Evolutionary conservation across 2,113 vertebrate genomes (phyloP), one percentile per base, ranked within the genome.

Genomic region (Ictidomys tridecemlineatus): DNA sequence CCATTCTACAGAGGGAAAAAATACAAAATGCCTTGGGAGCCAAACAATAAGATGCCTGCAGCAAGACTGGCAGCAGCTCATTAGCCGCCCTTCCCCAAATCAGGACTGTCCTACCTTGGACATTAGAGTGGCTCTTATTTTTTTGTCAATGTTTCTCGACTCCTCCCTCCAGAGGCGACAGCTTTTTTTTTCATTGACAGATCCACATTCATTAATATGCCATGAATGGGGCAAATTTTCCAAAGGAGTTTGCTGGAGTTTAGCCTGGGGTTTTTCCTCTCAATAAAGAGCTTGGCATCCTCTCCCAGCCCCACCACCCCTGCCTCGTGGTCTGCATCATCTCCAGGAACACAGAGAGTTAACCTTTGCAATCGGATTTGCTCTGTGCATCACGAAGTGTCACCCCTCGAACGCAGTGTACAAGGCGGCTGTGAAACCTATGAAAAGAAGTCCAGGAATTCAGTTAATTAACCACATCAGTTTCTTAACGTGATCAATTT

Each of bases 401-500:
- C 98, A 98, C 98, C 98, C 98, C 98, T 45, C 98, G 98, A 99
- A 99, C 98, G 98, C 98, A 98, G 98, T 98, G 98, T 98, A 99
- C 99, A 99, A 99, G 98, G 98, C 98, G 94, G 98, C 98, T 98
- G 98, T 99, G 98, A 99, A 99, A 99, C 98, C 98, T 99, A 98
- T 98, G 98, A 99, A 99, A 99, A 99, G 98, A 98, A 98, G 99
- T 99, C 98, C 99, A 99, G 98, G 99, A 99, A 99, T 99, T 99
- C 99, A 99, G 99, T 99, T 99, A 99, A 99, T 99, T 99, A 99
- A 99, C 98, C 99, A 99, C 99, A 99, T 99, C 99, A 99, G 99
- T 99, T 99, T 99, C 99, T 99, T 99, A 99, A 99, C 99, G 99
- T 99, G 99, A 99, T 99, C 99, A 99, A 99, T 99, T 99, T 99